Conservation (phyloP, 2,113 vertebrate genomes). For the Gorilla gorilla region DNA sequence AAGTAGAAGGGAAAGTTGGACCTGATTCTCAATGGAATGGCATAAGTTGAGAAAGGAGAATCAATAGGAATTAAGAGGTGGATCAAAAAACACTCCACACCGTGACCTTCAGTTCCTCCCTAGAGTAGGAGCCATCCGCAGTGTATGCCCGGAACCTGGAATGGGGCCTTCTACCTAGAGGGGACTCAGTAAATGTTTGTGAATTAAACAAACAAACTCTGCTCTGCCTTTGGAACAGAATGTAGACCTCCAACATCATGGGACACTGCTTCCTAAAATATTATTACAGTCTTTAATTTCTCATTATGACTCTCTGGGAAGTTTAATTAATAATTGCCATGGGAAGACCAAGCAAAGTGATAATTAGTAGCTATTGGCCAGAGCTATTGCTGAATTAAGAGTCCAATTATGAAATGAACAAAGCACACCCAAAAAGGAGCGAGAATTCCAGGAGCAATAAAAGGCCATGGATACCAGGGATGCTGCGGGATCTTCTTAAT, state of each 20-base stretch:
- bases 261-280: constrained; percentile 59
- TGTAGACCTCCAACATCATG: constrained; percentile 34
- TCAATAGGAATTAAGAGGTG: neutral
- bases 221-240: constrained; percentile 47
- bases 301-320: constrained; percentile 67
- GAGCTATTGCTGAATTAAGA: constrained; percentile 50
- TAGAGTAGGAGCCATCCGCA: neutral
- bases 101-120: neutral
- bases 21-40: neutral
- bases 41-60: neutral
- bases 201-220: constrained; percentile 36
- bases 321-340: constrained; percentile 74
- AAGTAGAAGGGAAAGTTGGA: neutral
- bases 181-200: neutral
- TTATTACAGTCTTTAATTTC: constrained; percentile 69
- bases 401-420: constrained; percentile 56
- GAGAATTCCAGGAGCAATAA: neutral
- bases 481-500: neutral
- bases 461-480: neutral
- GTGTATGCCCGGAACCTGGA: neutral
- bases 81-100: neutral
- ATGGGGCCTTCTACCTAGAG: neutral
- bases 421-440: constrained; percentile 19
- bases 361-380: constrained; percentile 72
- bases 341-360: constrained; percentile 61